Evolutionary conservation across 2,113 vertebrate genomes (phyloP).

Genomic region (Lophius piscatorius): DNA sequence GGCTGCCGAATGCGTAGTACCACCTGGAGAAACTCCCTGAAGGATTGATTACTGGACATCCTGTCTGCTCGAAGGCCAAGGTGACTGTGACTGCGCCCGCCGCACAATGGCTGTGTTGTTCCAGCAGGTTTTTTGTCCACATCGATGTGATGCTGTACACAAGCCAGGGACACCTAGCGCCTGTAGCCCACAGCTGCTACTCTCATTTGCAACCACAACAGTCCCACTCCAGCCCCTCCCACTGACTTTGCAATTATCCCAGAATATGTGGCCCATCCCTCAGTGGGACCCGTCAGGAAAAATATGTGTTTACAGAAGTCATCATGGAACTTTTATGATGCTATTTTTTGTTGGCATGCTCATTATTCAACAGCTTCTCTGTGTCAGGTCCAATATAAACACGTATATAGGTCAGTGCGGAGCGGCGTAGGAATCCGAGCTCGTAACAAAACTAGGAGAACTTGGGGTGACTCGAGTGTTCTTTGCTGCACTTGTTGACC

Average conservation of each 20-base stretch:
- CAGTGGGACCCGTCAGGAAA: conserved; percentile 5
- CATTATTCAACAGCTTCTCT: conserved; percentile 25
- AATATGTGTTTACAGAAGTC: conserved; percentile 17
- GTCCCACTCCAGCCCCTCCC: conserved; percentile 46
- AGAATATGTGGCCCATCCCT: conserved; percentile 5
- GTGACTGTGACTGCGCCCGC: conserved; percentile 58
- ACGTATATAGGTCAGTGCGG: conserved; percentile 61
- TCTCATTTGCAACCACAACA: conserved; percentile 59
- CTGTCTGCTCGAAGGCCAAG: conserved; percentile 64
- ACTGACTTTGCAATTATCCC: conserved; percentile 68
- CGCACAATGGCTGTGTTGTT: conserved; percentile 74
- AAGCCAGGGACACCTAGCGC: conserved; percentile 64
- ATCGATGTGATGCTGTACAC: conserved; percentile 50
- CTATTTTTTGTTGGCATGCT: conserved; percentile 30
- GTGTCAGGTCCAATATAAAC: conserved; percentile 43
- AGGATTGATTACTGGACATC: conserved; percentile 75
- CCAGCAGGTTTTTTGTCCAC: conserved; percentile 54
- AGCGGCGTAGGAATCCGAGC: conserved; percentile 46
- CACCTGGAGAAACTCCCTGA: conserved; percentile 71
- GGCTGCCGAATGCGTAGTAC: conserved; percentile 67
- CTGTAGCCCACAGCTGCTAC: conserved; percentile 66
- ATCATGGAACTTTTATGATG: conserved; percentile 11
- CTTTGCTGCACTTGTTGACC: conserved; percentile 46
- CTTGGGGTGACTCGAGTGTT: conserved; percentile 37
- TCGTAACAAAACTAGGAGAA: conserved; percentile 41